Conservation (phyloP, 2,888 invertebrate species). For the Amphimallon solstitiale region DNA sequence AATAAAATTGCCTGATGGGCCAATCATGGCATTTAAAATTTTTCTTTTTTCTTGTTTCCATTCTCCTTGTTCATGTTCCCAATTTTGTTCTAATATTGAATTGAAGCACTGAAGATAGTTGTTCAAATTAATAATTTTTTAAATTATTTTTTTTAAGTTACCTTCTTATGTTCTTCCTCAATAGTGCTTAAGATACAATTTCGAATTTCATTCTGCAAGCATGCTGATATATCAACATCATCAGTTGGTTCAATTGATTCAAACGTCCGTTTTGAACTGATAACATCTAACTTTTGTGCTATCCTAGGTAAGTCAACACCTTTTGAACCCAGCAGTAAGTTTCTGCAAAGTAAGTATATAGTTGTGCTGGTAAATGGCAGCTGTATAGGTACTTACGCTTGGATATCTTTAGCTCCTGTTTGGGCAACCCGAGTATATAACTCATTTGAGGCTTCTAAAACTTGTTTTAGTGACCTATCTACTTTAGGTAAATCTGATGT, state of each 20-base stretch:
- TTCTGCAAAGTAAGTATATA: conserved; percentile 66
- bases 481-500: conserved; percentile 86
- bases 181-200: conserved; percentile 92
- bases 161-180: conserved; percentile 87
- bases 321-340: conserved; percentile 88
- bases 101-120: conserved; percentile 67
- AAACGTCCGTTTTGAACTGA: conserved; percentile 87
- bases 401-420: conserved; percentile 87
- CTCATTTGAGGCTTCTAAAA: conserved; percentile 90
- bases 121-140: not conserved
- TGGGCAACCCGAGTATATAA: conserved; percentile 88
- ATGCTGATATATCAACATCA: conserved; percentile 91
- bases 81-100: conserved; percentile 73
- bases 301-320: conserved; percentile 95
- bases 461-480: conserved; percentile 89
- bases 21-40: conserved; percentile 88
- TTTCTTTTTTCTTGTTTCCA: conserved; percentile 94
- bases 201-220: conserved; percentile 91
- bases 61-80: conserved; percentile 85
- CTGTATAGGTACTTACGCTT: conserved; percentile 77
- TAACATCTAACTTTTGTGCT: conserved; percentile 87
- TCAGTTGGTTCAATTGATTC: conserved; percentile 90
- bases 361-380: not conserved
- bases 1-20: conserved; percentile 84
- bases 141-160: conserved; percentile 62